Evolutionary conservation across 2,113 vertebrate genomes (phyloP), one percentile per base, ranked within the genome.

Genomic region (Xiphophorus hellerii): DNA sequence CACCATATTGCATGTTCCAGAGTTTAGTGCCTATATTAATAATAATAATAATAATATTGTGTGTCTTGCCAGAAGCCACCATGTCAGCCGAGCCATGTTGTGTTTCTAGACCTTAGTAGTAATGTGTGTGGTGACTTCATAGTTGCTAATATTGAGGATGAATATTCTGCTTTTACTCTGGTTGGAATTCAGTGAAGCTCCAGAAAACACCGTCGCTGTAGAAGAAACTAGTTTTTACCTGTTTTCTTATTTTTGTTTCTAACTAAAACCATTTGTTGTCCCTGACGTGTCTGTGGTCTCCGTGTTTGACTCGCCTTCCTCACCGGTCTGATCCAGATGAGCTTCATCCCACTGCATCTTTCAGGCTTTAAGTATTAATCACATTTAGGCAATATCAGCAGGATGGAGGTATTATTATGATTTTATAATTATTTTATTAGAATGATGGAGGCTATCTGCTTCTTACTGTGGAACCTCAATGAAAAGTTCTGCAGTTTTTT

Each of bases 181-280:
- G 87, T 89, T 81, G 86, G 84, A 83, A 78, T 82, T 84, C 79
- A 90, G 80, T 88, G 82, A 83, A 86, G 80, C 88, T 83, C 74
- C 82, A 89, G 37, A 64, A 85, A 76, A 84, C 87, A 88, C 83
- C 86, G 88, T 90, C 85, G 84, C 89, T 92, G 88, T 91, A 92
- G 90, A 92, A 84, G 71, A 82, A 30, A 88, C 84, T 90, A 89
- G 91, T 92, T 92, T 91, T 85, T 90, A 91, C 87, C 85, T 89
- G 86, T 86, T 91, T 90, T 88, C 80, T 88, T 88, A 85, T 84
- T 91, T 80, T 92, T 81, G 66, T 92, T 92, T 88, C 85, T 89
- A 87, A 90, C 87, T 90, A 90, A 90, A 91, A 90, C 80, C 82
- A 77, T 91, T 91, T 92, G 89, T 90, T 92, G 91, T 88, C 88